A percentile compares a stretch with the other conserved stretches of the same genome.
phyloP scores from a whole-genome alignment of 2,113 vertebrate species.

The Sander lucioperca region DNA sequence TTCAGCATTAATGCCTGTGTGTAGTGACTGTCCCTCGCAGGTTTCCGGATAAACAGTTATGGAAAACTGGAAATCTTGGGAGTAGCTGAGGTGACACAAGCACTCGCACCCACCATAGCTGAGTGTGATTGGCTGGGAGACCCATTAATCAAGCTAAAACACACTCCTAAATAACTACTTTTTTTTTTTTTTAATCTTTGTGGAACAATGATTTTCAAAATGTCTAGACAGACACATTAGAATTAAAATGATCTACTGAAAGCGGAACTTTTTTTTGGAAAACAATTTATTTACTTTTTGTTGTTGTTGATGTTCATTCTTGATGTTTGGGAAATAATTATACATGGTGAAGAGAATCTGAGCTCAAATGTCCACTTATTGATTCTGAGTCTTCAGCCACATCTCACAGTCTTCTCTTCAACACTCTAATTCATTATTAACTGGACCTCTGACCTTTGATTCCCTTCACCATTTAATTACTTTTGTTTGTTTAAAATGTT shows the following conservation, averaged over 20 bases:
- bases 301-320: not conserved
- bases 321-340: slow-evolving; percentile 26
- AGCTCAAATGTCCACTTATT: slow-evolving; percentile 14
- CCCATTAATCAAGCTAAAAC: not conserved
- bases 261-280: slow-evolving; percentile 25
- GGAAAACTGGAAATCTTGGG: not conserved
- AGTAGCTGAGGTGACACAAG: slow-evolving; percentile 7
- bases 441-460: slow-evolving; percentile 13
- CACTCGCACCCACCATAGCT: not conserved
- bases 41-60: not conserved
- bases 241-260: slow-evolving; percentile 16
- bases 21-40: not conserved
- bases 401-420: not conserved
- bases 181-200: not conserved
- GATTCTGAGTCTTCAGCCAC: slow-evolving; percentile 19
- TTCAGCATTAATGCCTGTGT: slow-evolving; percentile 11
- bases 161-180: not conserved
- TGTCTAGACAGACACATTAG: not conserved
- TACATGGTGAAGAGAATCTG: slow-evolving; percentile 18
- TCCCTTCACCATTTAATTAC: slow-evolving; percentile 9
- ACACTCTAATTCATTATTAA: slow-evolving; percentile 14
- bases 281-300: not conserved
- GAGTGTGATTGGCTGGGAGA: slow-evolving; percentile 12
- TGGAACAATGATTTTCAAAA: slow-evolving; percentile 13
- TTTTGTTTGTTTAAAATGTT: slow-evolving; percentile 24